Evolutionary conservation across 2,797 vertebrate genomes (phyloP), one percentile per base, ranked within the genome.

Genomic region (Esox masquinongy): DNA sequence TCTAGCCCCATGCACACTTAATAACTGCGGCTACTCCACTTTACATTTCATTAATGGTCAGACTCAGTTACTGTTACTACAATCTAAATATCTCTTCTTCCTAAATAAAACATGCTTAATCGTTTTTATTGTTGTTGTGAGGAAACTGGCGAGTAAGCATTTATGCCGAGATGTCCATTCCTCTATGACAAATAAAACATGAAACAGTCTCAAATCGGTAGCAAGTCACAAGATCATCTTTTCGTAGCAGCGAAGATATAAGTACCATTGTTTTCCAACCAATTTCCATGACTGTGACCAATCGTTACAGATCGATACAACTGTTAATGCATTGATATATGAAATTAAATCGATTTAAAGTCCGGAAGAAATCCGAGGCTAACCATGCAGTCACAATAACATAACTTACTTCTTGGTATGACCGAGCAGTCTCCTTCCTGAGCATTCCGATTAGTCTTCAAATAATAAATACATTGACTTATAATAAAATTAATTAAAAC

Each of bases 351-450:
- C 64, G 15, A 67, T 67, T 67, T 67, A 67, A 34, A 67, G 29
- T 29, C 61, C 61, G 24, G n/a, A 56, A 16, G 6, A 56, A 56
- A 56, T 56, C 43, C 43, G 43, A 47, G 43, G 2, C 43, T 47
- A 47, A 47, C 43, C 43, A 47, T 47, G 26, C 29, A 66, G 16
- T 67, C 26, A 29, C 15, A 14, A 34, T 66, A 66, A 66, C 15
- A 16, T 4, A 31, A 31, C 70, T 16, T 92, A 98, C 97, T 96
- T 97, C 95, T 80, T 91, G 91, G 88, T 98, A 98, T 68, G 94
- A 93, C 43, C 90, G 90, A 76, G 92, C 86, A 12, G 68, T 68
- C 71, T 95, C 95, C 3, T 88, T 93, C 51, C 93, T 87, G 19
- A 91, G 88, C 96, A 97, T 97, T 87, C 90, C 93, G 92, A 86